Conservation (phyloP, 2,113 vertebrate species). For the Sus scrofa region T2T-Sscrofa CM000823.6:185501-186000, state of each 20-base stretch:
- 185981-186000: accelerated
- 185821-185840: background rate
- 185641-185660: accelerated
- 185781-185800: background rate
- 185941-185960: background rate
- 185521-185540: background rate
- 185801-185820: background rate
- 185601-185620: too few relatives aligned
- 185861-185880: background rate
- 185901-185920: background rate
- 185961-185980: too few relatives aligned
- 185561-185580: background rate
- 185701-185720: background rate
- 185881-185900: background rate
- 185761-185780: background rate
- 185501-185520: background rate
- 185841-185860: background rate
- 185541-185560: background rate
- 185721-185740: background rate
- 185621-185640: too few relatives aligned
- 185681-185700: background rate
- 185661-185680: background rate
- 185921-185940: background rate
- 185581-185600: background rate
- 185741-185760: background rate